These are phyloP conservation scores for Ceratosolen solmsi DNA, from an alignment of 1,140 invertebrate genomes.

Conservation along the genomic window DNA sequence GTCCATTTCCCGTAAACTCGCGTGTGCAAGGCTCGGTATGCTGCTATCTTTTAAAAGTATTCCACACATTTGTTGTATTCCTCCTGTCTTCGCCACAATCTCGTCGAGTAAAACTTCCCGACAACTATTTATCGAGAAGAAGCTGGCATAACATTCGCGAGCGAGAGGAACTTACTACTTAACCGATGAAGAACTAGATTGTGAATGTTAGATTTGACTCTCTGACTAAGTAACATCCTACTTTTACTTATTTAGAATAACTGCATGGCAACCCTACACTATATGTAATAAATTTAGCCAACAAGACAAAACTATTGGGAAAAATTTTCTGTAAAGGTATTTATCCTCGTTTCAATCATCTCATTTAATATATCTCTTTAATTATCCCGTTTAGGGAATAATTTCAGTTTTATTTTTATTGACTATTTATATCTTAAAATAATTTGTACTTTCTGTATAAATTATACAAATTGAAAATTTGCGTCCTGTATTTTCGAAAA, in stretches of 20 bases:
- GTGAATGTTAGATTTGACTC: background rate
- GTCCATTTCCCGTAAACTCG: background rate
- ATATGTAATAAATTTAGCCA: too few relatives aligned
- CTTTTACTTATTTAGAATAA: background rate
- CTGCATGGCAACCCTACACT: too few relatives aligned
- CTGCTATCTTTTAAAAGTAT: background rate
- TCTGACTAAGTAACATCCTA: background rate
- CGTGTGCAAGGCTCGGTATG: background rate
- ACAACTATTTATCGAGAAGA: background rate
- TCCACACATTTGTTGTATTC: background rate
- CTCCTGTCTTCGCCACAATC: background rate
- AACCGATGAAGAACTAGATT: background rate
- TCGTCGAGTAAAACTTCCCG: background rate
- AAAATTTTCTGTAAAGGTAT: too few relatives aligned
- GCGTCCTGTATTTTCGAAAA: too few relatives aligned
- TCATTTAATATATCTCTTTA: too few relatives aligned
- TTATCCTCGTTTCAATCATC: too few relatives aligned
- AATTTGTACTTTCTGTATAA: too few relatives aligned
- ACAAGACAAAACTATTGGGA: too few relatives aligned
- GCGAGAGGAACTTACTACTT: background rate
- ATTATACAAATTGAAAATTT: too few relatives aligned
- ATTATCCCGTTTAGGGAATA: too few relatives aligned
- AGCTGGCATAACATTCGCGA: background rate
- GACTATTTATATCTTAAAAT: too few relatives aligned
- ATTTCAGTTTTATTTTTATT: too few relatives aligned